Percentiles rank a stretch among this genome's conserved stretches.
These are phyloP conservation scores for Agrochola lota DNA, from an alignment of 2,888 invertebrate species.

Conservation along the genomic window DNA sequence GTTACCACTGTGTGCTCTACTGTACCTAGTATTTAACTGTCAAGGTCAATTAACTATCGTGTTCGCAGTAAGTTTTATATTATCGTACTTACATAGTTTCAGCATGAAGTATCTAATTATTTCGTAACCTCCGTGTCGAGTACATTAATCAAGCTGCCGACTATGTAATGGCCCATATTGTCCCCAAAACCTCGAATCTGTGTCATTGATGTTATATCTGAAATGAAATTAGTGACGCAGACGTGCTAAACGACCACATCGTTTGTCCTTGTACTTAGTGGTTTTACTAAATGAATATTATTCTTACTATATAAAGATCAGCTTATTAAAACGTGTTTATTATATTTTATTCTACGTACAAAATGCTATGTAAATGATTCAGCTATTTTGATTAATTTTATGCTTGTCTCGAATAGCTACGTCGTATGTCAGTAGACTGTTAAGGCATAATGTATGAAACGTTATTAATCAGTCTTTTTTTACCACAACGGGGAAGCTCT, in stretches of 20 bases:
- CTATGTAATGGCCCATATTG: background rate
- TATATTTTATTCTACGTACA: background rate
- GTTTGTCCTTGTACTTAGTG: background rate
- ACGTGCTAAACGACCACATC: background rate
- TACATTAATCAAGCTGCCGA: background rate
- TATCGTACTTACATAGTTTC: too few species aligned
- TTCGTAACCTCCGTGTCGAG: background rate
- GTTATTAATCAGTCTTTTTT: slow-evolving; percentile 11
- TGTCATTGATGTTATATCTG: background rate
- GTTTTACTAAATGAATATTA: background rate
- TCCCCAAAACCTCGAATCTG: slow-evolving; percentile 1
- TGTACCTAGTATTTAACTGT: background rate
- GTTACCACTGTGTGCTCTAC: background rate
- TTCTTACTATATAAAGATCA: background rate
- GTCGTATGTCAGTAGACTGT: background rate
- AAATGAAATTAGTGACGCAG: background rate
- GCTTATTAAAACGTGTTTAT: slow-evolving; percentile 25
- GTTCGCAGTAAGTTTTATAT: too few species aligned
- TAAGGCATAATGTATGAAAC: background rate
- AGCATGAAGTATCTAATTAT: background rate
- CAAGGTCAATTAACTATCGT: background rate
- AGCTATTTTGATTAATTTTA: slow-evolving; percentile 9
- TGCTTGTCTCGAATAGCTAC: slow-evolving; percentile 5
- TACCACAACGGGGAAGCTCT: too few species aligned
- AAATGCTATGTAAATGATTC: slow-evolving; percentile 9